phyloP scores from a whole-genome alignment of 2,888 invertebrate genomes.

The Epinotia brunnichana region DNA sequence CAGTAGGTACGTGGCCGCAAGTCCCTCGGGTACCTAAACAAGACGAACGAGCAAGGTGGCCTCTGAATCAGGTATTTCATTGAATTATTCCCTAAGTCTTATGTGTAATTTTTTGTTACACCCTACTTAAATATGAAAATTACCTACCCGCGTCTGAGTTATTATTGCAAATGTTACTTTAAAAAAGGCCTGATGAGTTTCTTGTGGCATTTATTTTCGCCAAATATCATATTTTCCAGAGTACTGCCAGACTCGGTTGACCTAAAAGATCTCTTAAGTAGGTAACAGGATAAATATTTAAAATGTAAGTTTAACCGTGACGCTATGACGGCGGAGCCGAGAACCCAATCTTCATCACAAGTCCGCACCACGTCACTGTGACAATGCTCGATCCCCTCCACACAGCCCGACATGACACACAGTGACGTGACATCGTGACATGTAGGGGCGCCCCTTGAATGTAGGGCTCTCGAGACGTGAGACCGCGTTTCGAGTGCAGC shows the following conservation, averaged over 20 bases:
- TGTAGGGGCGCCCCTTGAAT: slow-evolving; percentile 58
- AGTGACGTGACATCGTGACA: slow-evolving; percentile 53
- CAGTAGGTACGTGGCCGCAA: no score
- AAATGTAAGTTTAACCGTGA: neutral
- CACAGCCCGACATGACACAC: slow-evolving; percentile 23
- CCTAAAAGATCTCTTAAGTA: no score
- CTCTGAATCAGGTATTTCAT: no score
- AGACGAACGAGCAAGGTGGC: no score
- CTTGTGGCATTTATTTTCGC: neutral
- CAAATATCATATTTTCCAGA: neutral
- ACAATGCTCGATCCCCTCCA: neutral
- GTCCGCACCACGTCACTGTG: neutral
- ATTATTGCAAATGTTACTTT: no score
- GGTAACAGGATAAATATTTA: neutral
- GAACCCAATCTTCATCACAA: neutral
- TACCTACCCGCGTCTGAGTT: no score
- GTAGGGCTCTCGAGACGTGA: slow-evolving; percentile 59
- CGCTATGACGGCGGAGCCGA: neutral
- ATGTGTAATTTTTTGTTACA: no score
- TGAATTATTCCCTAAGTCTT: no score
- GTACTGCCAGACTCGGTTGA: neutral
- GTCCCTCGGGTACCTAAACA: no score
- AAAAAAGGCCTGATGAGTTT: no score
- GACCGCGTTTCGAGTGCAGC: slow-evolving; percentile 56
- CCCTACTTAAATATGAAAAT: no score